These are phyloP conservation scores for Ophthalmolycus amberensis DNA, from an alignment of 2,113 vertebrate species.

Conservation along the genomic window DNA sequence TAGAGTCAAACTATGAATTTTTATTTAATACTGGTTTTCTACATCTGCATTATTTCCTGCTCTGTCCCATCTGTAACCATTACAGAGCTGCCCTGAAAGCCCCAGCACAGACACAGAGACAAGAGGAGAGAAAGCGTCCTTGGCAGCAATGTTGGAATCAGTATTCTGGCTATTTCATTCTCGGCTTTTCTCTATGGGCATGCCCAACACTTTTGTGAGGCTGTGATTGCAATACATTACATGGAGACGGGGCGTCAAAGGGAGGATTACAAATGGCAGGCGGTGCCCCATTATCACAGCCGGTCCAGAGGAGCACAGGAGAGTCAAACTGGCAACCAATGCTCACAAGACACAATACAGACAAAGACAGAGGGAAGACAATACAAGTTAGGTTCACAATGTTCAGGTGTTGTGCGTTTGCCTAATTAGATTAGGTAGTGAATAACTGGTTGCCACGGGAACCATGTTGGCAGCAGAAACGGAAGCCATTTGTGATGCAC, in stretches of 20 bases:
- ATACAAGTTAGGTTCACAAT: conserved; percentile 36
- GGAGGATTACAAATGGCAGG: conserved; percentile 65
- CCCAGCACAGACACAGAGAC: conserved; percentile 28
- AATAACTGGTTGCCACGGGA: conserved; percentile 63
- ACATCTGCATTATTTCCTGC: conserved; percentile 43
- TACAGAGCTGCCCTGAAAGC: conserved; percentile 45
- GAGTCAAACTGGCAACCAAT: conserved; percentile 55
- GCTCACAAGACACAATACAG: conserved; percentile 18
- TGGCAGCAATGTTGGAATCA: conserved; percentile 52
- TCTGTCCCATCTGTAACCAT: conserved; percentile 34
- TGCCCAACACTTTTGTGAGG: conserved; percentile 61
- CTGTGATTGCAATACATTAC: conserved; percentile 69
- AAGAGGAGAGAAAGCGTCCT: conserved; percentile 46
- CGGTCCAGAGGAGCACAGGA: conserved; percentile 59
- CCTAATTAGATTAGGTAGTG: conserved; percentile 50
- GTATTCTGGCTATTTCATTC: conserved; percentile 51
- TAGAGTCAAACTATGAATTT: conserved; percentile 25
- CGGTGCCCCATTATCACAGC: conserved; percentile 60
- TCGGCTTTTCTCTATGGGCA: conserved; percentile 49
- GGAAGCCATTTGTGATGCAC: conserved; percentile 56
- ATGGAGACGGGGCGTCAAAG: conserved; percentile 53
- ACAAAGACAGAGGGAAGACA: conserved; percentile 19
- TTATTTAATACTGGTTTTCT: conserved; percentile 20
- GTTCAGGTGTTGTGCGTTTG: conserved; percentile 56
- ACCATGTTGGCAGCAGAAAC: conserved; percentile 50